Conservation (phyloP, 1,140 invertebrate species). For the Drosophila busckii region DNA sequence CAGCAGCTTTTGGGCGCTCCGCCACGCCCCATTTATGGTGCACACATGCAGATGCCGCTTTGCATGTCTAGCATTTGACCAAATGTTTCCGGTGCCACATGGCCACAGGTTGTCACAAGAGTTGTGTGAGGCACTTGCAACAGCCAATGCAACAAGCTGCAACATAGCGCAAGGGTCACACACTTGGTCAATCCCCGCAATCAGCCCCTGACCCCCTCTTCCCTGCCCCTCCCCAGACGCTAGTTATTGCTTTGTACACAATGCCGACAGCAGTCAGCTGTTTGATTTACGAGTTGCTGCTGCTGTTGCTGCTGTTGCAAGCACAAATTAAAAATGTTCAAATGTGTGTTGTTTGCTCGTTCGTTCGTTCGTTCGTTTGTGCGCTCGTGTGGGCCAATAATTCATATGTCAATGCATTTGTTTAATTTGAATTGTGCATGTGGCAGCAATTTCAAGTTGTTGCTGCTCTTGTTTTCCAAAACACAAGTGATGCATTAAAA, state of each 20-base stretch:
- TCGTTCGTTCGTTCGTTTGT: no score
- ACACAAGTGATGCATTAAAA: conserved; percentile 40
- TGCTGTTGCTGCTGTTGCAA: conserved; percentile 22
- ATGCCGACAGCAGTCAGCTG: conserved; percentile 70
- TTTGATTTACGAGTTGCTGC: conserved; percentile 60
- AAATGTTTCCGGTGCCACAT: conserved; percentile 48
- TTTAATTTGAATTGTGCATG: conserved; percentile 65
- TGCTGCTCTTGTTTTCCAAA: conserved; percentile 17
- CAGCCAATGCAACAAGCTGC: conserved; percentile 43
- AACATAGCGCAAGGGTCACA: no score
- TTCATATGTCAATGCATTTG: conserved; percentile 71
- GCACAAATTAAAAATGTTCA: conserved; percentile 69
- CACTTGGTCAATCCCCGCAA: not conserved
- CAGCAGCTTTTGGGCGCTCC: conserved; percentile 10
- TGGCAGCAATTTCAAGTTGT: conserved; percentile 41
- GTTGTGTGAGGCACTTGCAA: conserved; percentile 45
- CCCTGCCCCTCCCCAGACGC: conserved; percentile 12
- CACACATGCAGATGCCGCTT: conserved; percentile 7
- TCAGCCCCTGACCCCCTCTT: not conserved
- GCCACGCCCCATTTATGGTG: conserved; percentile 24
- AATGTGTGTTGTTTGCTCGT: no score
- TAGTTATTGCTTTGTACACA: conserved; percentile 7
- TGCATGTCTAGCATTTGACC: conserved; percentile 37
- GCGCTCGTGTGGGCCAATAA: conserved; percentile 57
- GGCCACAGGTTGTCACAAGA: conserved; percentile 72